Percentiles rank a stretch among this genome's conserved stretches.
Conservation (phyloP, 1,140 invertebrate genomes). For the Zaprionus gabonicus region DNA sequence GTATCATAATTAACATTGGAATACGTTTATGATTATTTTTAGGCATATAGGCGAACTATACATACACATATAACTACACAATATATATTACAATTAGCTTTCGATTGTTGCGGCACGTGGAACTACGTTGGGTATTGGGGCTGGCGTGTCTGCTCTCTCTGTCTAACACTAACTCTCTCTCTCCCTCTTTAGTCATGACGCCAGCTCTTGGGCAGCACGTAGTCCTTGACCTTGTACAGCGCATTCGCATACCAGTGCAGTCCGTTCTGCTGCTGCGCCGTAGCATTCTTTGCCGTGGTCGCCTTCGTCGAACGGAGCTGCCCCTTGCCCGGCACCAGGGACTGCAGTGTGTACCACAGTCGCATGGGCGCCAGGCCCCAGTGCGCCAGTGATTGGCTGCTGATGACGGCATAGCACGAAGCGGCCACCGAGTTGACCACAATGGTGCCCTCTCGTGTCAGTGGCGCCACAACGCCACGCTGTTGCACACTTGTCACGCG, state of each 20-base stretch:
- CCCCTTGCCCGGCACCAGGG: conserved; percentile 66
- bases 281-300: conserved; percentile 34
- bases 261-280: conserved; percentile 85
- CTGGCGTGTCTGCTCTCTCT: neutral
- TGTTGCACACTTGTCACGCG: conserved; percentile 86
- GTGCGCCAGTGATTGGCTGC: conserved; percentile 94
- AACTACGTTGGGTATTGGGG: conserved; percentile 24
- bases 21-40: conserved; percentile 56
- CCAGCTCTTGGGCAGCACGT: conserved; percentile 87
- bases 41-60: conserved; percentile 53
- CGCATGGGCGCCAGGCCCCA: conserved; percentile 92
- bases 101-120: conserved; percentile 32
- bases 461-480: conserved; percentile 94
- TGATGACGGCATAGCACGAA: conserved; percentile 97
- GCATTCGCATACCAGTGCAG: conserved; percentile 95
- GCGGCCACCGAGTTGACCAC: conserved; percentile 95
- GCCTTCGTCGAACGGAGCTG: conserved; percentile 59
- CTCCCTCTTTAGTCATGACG: conserved; percentile 65
- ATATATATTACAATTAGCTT: conserved; percentile 74
- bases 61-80: conserved; percentile 66
- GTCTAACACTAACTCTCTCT: neutral
- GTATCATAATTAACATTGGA: conserved; percentile 73
- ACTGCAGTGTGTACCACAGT: conserved; percentile 85
- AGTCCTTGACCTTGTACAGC: conserved; percentile 90
- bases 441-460: conserved; percentile 94